Base-by-base conservation (phyloP, 2,113 vertebrate genomes). In the Chaetodon auriga region DNA sequence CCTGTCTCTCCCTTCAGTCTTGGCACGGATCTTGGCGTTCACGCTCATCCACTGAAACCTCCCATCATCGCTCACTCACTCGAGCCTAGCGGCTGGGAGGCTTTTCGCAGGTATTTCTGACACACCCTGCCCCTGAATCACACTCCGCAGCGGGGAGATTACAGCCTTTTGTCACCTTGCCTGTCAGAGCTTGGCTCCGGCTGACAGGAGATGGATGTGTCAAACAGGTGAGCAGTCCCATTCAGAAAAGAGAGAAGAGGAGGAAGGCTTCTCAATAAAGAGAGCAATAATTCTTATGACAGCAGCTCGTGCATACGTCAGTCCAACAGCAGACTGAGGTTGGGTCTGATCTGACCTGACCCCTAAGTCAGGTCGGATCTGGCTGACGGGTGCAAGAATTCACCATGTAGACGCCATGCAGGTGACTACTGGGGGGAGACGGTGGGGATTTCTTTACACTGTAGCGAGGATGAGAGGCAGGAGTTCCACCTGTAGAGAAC, bases 141-240 rank as follows among this genome's bases (percentile, higher is more conserved):
- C 85, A 87, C 87, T 78, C 45, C 0, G 80, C 81, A 60, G 87
- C 25, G 12, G 55, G 68, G 84, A 94, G 93, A 95, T 95, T 93
- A 93, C 89, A 93, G 92, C 85, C 91, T 95, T 91, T 93, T 94
- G 94, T 93, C 93, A 91, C 91, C 91, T 90, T 74, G 87, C 87
- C 87, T 92, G 87, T 90, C 86, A 84, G 80, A 92, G 93, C 77
- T 62, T 23, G 63, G 85, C 78, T 85, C 23, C 0, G 77, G 83
- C 74, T 89, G 88, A 93, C 89, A 89, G 70, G 86, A 91, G 87
- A 89, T 61, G 88, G 84, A 93, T 71, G 81, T 79, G 91, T 90
- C 86, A 88, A 87, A 87, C 89, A 87, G 88, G 76, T 90, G 85
- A 92, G 89, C 41, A 12, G 71, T 11, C 41, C 80, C 58, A 78